Evolutionary conservation across 2,113 vertebrate genomes (phyloP).

Genomic region (Balaenoptera acutorostrata): DNA sequence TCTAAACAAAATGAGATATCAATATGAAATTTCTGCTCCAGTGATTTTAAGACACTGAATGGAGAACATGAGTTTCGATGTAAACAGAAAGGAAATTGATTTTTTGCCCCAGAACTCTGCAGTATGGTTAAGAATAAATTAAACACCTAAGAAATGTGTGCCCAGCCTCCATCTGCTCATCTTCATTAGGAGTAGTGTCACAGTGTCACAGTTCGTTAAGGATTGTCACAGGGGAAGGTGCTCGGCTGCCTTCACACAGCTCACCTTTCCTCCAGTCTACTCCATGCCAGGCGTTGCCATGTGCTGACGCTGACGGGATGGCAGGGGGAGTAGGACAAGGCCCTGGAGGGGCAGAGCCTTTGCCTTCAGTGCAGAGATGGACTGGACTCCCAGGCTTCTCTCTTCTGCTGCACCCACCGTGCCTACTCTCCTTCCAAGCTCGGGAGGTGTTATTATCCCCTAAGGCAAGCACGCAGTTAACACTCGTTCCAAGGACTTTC

Average conservation of each 20-base stretch:
- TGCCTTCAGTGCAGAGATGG: neutral
- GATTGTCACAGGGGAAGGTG: neutral
- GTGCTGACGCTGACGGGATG: neutral
- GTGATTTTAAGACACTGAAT: constrained; percentile 1
- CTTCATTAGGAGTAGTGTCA: neutral
- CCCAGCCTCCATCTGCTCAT: neutral
- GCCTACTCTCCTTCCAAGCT: neutral
- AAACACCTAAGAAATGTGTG: neutral
- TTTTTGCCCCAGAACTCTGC: constrained; percentile 14
- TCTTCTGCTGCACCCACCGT: rapidly evolving
- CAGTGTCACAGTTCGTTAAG: neutral
- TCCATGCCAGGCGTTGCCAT: rapidly evolving
- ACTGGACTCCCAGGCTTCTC: too few relatives aligned
- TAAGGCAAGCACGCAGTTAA: neutral
- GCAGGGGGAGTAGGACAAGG: rapidly evolving
- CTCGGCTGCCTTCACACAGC: rapidly evolving
- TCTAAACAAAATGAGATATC: constrained; percentile 11
- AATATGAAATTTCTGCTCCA: constrained; percentile 3
- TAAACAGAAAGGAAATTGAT: constrained; percentile 50
- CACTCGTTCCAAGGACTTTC: neutral
- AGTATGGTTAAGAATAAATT: constrained; percentile 22
- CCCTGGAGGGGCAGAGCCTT: too few relatives aligned
- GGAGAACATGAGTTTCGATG: neutral
- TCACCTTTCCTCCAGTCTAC: neutral
- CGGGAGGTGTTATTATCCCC: neutral